These are phyloP conservation scores for Sebastes kiyomatsui DNA, from an alignment of 2,797 vertebrate species.

Conservation along the genomic window DNA sequence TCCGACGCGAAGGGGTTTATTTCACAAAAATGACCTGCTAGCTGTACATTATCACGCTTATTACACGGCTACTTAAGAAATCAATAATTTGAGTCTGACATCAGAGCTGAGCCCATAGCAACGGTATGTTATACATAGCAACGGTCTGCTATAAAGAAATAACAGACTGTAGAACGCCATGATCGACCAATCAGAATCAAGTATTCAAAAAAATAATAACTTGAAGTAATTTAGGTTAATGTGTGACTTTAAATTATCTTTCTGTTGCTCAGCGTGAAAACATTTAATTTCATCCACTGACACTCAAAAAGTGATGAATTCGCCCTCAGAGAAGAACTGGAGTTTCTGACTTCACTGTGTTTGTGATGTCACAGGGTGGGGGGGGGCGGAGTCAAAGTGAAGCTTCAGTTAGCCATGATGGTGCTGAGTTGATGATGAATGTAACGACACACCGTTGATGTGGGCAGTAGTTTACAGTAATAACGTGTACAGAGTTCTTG, in stretches of 20 bases:
- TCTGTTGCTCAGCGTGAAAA: neutral
- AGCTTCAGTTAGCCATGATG: neutral
- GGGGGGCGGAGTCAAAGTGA: neutral
- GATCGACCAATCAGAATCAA: too few relatives aligned
- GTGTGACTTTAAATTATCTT: neutral
- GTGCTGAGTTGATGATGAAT: neutral
- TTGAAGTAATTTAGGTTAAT: too few relatives aligned
- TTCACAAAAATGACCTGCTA: too few relatives aligned
- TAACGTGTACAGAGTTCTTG: slow-evolving; percentile 21
- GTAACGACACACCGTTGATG: slow-evolving; percentile 13
- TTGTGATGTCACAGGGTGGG: neutral
- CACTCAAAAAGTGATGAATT: neutral
- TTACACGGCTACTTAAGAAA: too few relatives aligned
- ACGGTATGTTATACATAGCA: too few relatives aligned
- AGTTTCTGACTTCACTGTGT: neutral
- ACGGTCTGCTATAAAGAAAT: too few relatives aligned
- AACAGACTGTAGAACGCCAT: too few relatives aligned
- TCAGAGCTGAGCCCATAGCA: too few relatives aligned
- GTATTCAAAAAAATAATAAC: neutral
- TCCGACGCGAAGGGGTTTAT: too few relatives aligned
- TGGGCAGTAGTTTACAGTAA: slow-evolving; percentile 31
- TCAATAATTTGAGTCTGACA: too few relatives aligned
- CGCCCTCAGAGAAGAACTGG: neutral
- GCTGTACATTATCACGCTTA: too few relatives aligned
- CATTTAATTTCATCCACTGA: neutral